Evolutionary conservation across 2,113 vertebrate genomes (phyloP), one percentile per base, ranked within the genome.

Genomic region (Rhea americana): DNA sequence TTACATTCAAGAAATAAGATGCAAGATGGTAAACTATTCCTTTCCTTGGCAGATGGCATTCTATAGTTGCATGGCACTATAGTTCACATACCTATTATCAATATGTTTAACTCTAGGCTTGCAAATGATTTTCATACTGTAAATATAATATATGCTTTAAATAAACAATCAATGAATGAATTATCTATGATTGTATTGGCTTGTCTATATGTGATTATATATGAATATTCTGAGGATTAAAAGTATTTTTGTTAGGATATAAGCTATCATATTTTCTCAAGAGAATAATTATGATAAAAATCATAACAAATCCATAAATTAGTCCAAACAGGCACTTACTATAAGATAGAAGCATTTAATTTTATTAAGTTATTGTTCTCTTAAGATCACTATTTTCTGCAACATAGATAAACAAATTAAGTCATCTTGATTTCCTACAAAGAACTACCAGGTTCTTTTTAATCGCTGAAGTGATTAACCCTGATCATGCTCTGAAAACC

Each of bases 1-100:
- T 77, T 82, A 37, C 93, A 93, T 94, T 91, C 90, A 85, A 47
- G 55, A 96, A 96, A 87, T 89, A 87, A 93, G 58, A 80, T 93
- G 72, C 71, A 87, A 95, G 90, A 94, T 95, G 72, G 82, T 37
- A 94, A 97, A 89, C 55, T 91, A n/a, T 63, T 65, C 72, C 16
- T 39, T 91, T 39, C 43, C 20, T 87, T 20, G 35, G 16, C 56
- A 92, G 62, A 88, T 41, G 35, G 26, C 63, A 51, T 89, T 82
- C 76, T 85, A 20, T 84, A 85, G 48, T 87, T 91, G 85, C 88
- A 79, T 90, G 88, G 96, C 63, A 55, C 82, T 82, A 67, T 72
- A 84, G 48, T 95, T 94, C 73, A 87, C 50, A 58, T 92, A 25
- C 56, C 39, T 79, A 21, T 91, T 96, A 80, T 82, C 79, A 93